A percentile compares a stretch with the other conserved stretches of the same genome.
Evolutionary conservation across 2,113 vertebrate species (phyloP).

Genomic region (Patagioenas fasciata): DNA sequence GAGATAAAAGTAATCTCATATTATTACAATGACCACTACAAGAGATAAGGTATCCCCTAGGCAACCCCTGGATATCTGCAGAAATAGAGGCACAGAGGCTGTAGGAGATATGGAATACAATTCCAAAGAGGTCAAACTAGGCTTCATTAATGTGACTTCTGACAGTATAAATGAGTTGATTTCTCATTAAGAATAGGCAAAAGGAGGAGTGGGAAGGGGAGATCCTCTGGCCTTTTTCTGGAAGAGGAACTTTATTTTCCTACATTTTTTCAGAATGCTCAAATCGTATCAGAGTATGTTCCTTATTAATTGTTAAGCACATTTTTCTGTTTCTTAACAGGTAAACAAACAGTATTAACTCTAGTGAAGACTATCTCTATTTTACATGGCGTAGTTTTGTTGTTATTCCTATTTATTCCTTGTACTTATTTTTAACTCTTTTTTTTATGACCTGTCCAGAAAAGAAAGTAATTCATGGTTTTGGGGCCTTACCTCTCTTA

Average conservation of each 20-base stretch:
- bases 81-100: background rate
- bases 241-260: background rate
- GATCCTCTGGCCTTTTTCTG: background rate
- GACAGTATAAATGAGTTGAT: background rate
- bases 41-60: background rate
- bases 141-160: background rate
- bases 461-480: background rate
- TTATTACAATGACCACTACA: background rate
- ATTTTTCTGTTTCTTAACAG: background rate
- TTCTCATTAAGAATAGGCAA: background rate
- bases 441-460: background rate
- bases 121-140: background rate
- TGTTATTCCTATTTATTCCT: background rate
- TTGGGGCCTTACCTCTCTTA: background rate
- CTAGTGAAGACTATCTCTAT: background rate
- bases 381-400: background rate
- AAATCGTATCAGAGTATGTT: background rate
- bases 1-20: background rate
- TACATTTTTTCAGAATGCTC: background rate
- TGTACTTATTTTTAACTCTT: background rate
- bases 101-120: background rate
- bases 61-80: background rate
- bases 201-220: accelerated
- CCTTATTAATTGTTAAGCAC: background rate
- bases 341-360: background rate